Percentiles rank a stretch among this genome's conserved stretches.
phyloP scores from a whole-genome alignment of 2,888 invertebrate genomes.

The Plebejus argus region DNA sequence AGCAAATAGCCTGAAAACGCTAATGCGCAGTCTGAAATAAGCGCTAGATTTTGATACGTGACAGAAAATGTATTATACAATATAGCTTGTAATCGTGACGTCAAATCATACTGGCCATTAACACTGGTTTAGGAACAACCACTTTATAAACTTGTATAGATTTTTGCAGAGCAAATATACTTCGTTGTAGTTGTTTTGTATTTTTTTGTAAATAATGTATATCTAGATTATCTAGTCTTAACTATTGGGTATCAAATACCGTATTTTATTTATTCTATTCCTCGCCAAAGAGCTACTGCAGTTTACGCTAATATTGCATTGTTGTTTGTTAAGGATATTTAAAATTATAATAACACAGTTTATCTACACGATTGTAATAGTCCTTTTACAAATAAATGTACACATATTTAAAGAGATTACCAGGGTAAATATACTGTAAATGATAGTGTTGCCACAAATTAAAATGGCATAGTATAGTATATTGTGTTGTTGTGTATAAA shows the following conservation, averaged over 20 bases:
- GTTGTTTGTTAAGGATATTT: background rate
- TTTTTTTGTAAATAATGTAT: conserved; percentile 25
- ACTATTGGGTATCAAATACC: conserved; percentile 40
- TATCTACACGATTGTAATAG: conserved; percentile 4
- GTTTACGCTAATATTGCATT: background rate
- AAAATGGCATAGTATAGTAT: background rate
- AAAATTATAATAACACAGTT: background rate
- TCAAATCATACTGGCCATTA: background rate
- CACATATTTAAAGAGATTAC: background rate
- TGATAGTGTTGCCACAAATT: background rate
- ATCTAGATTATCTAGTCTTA: conserved; percentile 34
- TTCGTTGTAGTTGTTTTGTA: background rate
- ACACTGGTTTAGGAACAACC: background rate
- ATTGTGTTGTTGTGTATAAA: background rate
- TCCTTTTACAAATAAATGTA: background rate
- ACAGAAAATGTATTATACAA: background rate
- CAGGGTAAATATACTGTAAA: conserved; percentile 1
- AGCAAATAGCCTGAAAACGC: too few species aligned
- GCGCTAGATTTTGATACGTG: too few species aligned
- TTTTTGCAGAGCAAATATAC: conserved; percentile 1
- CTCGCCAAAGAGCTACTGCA: conserved; percentile 38
- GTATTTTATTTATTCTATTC: conserved; percentile 27
- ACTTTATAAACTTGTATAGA: conserved; percentile 1
- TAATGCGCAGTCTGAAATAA: too few species aligned
- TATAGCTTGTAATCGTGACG: background rate